Base-by-base conservation (phyloP, 2,888 invertebrate genomes). In the Temnothorax rugatulus region DNA sequence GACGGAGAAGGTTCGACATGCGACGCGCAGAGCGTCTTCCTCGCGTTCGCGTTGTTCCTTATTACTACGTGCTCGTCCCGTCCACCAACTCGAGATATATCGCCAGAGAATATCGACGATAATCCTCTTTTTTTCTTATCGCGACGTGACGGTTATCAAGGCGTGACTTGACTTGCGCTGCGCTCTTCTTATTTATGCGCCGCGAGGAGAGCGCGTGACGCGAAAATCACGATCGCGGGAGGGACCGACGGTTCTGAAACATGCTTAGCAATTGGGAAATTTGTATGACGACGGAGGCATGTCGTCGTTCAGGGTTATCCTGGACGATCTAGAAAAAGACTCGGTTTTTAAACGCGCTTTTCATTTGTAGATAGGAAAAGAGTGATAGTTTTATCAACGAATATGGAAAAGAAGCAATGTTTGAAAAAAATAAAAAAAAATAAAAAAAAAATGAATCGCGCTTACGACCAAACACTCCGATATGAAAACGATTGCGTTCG, bases 111-210 rank as follows among this genome's bases (percentile, higher is more conserved):
- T 54, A 47, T 29, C 29, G 29, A 29, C 21, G n/a, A 73, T 7
- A 25, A 57, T 69, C 13, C 9, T 25, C 21, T 25, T 41, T 21
- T 64, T 50, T 50, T 34, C 29, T 29, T 61, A 47, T 34, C 47
- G n/a, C 76, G n/a, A 52, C 18, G 25, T 25, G 38, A 52, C 29
- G 54, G 15, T 77, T 69, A 69, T 77, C 52, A 29, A 77, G n/a
- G 38, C 41, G 68, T 68, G 68, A 68, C 52, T 50, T 68, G 68
- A 68, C 52, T 50, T 18, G 25, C 25, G 13, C 18, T 5, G 8
- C 15, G 15, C 4, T 47, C 29, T 66, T 2, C 66, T 25, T 25
- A 11, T 66, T 66, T 29, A 9, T 9, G 41, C 18, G 29, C 21
- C 25, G 18, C 44, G 44, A 29, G 29, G n/a, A 57, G 13, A 57